Evolutionary conservation across 1,140 invertebrate genomes (phyloP), one percentile per base, ranked within the genome.

Genomic region (Drosophila kohkoa): DNA sequence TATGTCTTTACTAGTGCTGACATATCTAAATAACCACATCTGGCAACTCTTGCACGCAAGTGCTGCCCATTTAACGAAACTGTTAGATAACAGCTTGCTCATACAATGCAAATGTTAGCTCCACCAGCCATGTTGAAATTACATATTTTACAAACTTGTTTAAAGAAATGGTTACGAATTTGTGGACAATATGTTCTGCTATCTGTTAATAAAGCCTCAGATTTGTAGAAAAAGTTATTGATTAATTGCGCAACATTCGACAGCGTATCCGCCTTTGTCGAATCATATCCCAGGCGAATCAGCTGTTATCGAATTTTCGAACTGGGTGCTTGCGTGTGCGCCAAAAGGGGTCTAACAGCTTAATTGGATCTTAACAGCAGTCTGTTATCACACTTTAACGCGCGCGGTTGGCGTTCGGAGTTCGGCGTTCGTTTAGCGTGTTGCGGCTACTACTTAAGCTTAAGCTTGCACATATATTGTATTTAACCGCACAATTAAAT

Each of bases 231-330:
- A 20, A 20, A 20, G 3, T 25, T 25, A 25, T 25, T 25, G 20
- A 25, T 25, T 25, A 4, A 3, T 25, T 25, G 1, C 8, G 13
- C 30, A 5, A 10, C 8, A 13, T 0, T 0, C 7, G 2, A 5
- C 25, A 54, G 38, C 63, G 28, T 54, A 58, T 28, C 16, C 67
- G 70, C 49, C 32, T 10, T 30, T 5, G 5, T n/a, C 43, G 57
- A 46, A 62, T 43, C 55, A 49, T 49, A 62, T 32, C 57, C 65
- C 57, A 32, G 65, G 4, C 13, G 16, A 20, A 28, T 13, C 71
- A 74, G 71, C 71, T 74, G 71, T 20, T 74, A 28, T 62, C 71
- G 71, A 74, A 62, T 30, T 69, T 74, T 74, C 71, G 65, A 20
- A 55, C 65, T 48, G 13, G 6, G 38, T 51, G 41, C 65, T 28